A percentile compares a stretch with the other conserved stretches of the same genome.
phyloP scores from a whole-genome alignment of 2,113 vertebrate genomes.

The Trichechus manatus region DNA sequence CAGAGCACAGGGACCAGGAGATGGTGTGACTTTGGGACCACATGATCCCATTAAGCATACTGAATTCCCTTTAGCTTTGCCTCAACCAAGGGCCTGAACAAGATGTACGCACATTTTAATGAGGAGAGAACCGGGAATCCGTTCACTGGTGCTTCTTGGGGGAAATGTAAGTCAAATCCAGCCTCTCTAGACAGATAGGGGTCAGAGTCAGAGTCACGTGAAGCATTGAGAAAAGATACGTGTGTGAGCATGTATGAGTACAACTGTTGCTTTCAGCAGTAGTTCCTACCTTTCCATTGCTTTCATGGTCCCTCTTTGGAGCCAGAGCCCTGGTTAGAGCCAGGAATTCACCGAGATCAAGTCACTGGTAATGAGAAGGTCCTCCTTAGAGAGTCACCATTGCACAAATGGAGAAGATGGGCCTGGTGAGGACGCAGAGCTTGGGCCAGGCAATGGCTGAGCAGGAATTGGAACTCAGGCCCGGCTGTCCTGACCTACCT shows the following conservation, averaged over 20 bases:
- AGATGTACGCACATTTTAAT: background rate
- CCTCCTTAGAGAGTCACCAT: too few species aligned
- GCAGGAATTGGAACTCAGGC: background rate
- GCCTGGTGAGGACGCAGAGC: background rate
- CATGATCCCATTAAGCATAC: background rate
- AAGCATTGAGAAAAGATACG: background rate
- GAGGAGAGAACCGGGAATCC: background rate
- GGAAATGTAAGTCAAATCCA: background rate
- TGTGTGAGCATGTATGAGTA: background rate
- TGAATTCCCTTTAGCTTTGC: background rate
- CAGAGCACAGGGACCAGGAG: background rate
- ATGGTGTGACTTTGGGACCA: background rate
- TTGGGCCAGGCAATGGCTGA: background rate
- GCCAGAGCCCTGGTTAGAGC: background rate
- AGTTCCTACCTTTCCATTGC: background rate
- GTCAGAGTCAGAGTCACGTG: background rate
- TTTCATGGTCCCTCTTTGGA: background rate
- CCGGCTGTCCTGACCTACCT: background rate
- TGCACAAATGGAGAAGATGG: background rate
- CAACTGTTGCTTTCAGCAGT: background rate
- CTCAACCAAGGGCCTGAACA: background rate
- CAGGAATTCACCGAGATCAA: background rate
- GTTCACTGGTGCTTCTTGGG: background rate
- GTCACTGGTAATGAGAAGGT: background rate
- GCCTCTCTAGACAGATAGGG: background rate